A percentile compares a stretch with the other conserved stretches of the same genome.
Evolutionary conservation across 2,797 vertebrate genomes (phyloP).

Genomic region (Syngnathus rostellatus): DNA sequence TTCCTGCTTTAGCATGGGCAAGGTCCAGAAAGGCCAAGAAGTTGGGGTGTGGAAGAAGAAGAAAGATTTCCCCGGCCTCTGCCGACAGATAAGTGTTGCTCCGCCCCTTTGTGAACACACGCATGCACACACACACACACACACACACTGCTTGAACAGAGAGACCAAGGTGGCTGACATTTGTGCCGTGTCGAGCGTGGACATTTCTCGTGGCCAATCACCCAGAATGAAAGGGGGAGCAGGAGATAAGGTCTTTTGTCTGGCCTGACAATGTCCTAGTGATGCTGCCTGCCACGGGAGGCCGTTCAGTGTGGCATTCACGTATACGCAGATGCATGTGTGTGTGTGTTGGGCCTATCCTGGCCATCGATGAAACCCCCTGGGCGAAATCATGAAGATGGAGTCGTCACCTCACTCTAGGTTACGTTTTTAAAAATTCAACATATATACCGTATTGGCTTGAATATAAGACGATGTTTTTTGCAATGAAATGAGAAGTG

Average conservation of each 20-base stretch:
- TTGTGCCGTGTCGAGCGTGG: constrained; percentile 48
- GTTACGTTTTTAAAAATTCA: neutral
- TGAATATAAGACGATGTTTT: too few relatives aligned
- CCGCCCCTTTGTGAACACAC: constrained; percentile 11
- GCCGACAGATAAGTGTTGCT: constrained; percentile 36
- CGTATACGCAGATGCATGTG: constrained; percentile 6
- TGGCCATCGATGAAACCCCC: constrained; percentile 30
- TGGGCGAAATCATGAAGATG: constrained; percentile 25
- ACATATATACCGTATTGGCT: too few relatives aligned
- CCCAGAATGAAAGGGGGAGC: constrained; percentile 41
- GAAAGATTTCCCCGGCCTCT: constrained; percentile 28
- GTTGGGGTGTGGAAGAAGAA: neutral
- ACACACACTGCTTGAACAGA: constrained; percentile 25
- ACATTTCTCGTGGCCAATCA: constrained; percentile 53
- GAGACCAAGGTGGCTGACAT: constrained; percentile 59
- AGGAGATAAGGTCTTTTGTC: constrained; percentile 59
- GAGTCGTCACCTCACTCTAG: constrained; percentile 9
- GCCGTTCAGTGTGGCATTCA: constrained; percentile 27
- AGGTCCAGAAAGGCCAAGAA: neutral
- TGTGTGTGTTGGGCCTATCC: constrained; percentile 26
- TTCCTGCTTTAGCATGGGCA: too few relatives aligned
- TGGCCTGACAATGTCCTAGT: constrained; percentile 49
- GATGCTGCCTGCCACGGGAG: constrained; percentile 49
- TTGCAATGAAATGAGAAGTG: too few relatives aligned
- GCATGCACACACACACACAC: constrained; percentile 11